phyloP scores from a whole-genome alignment of 23 tunicate species.

The Oikopleura vanhoeffeni region DNA sequence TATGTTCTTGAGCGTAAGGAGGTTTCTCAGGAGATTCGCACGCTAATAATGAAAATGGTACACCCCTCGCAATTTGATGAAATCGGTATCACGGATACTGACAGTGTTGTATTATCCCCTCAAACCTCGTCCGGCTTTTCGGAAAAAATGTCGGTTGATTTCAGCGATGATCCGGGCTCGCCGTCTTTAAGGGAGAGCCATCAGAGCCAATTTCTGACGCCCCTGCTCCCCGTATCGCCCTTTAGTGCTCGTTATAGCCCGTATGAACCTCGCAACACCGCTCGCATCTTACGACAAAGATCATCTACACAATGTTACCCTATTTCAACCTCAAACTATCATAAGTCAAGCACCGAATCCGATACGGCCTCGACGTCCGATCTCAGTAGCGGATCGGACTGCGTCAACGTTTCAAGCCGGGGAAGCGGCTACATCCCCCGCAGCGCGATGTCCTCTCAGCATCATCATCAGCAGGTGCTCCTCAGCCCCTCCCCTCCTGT shows the following conservation, averaged over 20 bases:
- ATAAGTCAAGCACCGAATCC: neutral
- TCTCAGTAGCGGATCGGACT: neutral
- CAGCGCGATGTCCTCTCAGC: too few relatives aligned
- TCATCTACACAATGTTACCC: slow-evolving; percentile 14
- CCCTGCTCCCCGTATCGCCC: neutral
- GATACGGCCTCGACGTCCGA: neutral
- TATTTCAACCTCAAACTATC: slow-evolving; percentile 4
- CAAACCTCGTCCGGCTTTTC: slow-evolving; percentile 11
- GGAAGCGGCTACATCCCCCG: too few relatives aligned
- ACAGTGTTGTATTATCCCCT: neutral
- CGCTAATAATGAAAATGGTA: neutral
- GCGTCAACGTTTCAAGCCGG: neutral
- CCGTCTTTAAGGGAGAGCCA: neutral
- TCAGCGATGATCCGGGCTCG: neutral
- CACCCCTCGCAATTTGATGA: neutral
- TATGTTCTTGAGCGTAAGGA: neutral
- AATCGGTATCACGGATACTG: neutral
- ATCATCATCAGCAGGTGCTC: too few relatives aligned
- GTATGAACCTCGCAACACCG: slow-evolving; percentile 11
- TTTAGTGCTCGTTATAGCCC: neutral
- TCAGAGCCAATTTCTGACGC: neutral
- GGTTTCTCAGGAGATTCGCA: neutral
- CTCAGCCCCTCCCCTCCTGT: neutral
- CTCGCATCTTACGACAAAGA: neutral
- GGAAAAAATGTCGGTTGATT: neutral